Evolutionary conservation across 2,113 vertebrate genomes (phyloP).

Genomic region (Protobothrops flavoviridis): DNA sequence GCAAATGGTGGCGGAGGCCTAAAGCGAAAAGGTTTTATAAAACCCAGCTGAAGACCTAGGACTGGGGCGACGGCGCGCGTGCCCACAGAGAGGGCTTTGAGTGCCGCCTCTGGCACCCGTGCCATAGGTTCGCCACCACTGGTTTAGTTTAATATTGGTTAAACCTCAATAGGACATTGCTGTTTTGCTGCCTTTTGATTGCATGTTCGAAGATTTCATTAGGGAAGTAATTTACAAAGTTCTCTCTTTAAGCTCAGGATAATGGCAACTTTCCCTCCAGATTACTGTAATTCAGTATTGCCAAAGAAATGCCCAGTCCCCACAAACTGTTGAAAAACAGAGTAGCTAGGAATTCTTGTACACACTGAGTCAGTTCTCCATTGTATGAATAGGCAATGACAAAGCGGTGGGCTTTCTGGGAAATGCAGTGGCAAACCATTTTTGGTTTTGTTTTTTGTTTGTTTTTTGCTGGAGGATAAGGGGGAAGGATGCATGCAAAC

Average conservation of each 20-base stretch:
- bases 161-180: neutral
- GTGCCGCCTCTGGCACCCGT: too few species aligned
- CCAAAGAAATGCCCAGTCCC: neutral
- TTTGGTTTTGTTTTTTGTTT: constrained; percentile 46
- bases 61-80: too few species aligned
- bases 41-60: too few species aligned
- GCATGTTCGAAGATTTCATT: neutral
- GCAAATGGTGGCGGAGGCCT: too few species aligned
- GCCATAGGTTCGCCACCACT: too few species aligned
- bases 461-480: constrained; percentile 7
- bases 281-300: neutral
- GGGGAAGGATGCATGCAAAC: constrained; percentile 44
- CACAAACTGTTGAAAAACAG: constrained; percentile 1
- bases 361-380: constrained; percentile 54
- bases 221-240: neutral
- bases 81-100: too few species aligned
- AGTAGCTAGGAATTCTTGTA: constrained; percentile 50
- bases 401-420: constrained; percentile 67
- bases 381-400: constrained; percentile 50
- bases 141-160: neutral
- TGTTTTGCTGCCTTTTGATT: neutral
- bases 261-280: neutral
- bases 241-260: neutral
- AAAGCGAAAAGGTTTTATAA: too few species aligned
- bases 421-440: constrained; percentile 51